Percentiles rank a stretch among this genome's conserved stretches.
These are phyloP conservation scores for Huso huso DNA, from an alignment of 2,797 vertebrate genomes.

Conservation along the genomic window DNA sequence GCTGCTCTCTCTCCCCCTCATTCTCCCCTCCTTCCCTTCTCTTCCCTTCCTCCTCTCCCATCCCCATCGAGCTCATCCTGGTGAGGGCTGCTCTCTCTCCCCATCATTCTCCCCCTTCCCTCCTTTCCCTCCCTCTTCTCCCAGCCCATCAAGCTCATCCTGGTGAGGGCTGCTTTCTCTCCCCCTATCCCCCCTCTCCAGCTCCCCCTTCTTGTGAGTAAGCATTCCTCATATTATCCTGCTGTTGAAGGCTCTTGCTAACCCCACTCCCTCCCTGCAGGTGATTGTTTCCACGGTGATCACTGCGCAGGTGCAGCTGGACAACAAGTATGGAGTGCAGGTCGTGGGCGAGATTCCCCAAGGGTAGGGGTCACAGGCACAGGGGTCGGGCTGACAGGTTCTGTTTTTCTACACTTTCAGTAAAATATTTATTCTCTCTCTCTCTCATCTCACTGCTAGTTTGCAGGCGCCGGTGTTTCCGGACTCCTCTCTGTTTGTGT, in stretches of 20 bases:
- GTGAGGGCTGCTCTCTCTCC: background rate
- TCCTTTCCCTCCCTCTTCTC: too few species aligned
- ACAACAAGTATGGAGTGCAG: slow-evolving; percentile 32
- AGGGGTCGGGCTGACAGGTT: background rate
- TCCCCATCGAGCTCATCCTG: background rate
- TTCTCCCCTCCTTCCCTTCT: background rate
- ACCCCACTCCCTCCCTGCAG: slow-evolving; percentile 30
- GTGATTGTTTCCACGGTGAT: slow-evolving; percentile 70
- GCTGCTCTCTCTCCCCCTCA: background rate
- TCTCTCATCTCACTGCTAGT: slow-evolving; percentile 41
- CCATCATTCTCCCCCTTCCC: too few species aligned
- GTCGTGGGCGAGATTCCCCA: slow-evolving; percentile 55
- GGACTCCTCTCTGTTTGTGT: slow-evolving; percentile 45
- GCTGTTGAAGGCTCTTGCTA: too few species aligned
- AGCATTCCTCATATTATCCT: too few species aligned
- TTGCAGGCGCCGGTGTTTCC: slow-evolving; percentile 67
- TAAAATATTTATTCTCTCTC: background rate
- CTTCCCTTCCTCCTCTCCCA: too few species aligned
- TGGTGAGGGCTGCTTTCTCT: background rate
- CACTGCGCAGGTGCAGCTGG: slow-evolving; percentile 43
- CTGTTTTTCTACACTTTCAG: background rate
- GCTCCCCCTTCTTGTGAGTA: too few species aligned
- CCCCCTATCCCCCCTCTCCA: too few species aligned
- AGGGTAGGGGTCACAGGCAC: slow-evolving; percentile 41
- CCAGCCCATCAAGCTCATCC: too few species aligned